A percentile compares a stretch with the other conserved stretches of the same genome.
These are phyloP conservation scores for Pseudochirops corinnae DNA, from an alignment of 2,797 vertebrate species.

Conservation along the genomic window DNA sequence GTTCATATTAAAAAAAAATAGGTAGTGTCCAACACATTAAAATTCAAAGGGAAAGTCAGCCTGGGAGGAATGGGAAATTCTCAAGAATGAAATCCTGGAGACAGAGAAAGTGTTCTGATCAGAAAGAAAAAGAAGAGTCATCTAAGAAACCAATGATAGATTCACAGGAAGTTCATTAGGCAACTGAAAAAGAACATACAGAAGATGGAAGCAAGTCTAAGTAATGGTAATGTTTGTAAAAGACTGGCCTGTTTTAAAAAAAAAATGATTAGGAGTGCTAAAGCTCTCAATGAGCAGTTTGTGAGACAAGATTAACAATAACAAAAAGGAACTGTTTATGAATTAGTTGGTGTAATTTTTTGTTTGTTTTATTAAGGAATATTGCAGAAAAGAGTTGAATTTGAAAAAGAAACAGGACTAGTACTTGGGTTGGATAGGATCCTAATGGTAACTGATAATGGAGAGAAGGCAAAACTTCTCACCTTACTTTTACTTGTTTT, in stretches of 20 bases:
- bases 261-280: background rate
- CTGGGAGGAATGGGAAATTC: background rate
- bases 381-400: background rate
- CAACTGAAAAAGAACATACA: background rate
- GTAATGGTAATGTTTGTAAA: background rate
- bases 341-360: background rate
- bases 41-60: background rate
- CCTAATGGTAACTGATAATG: background rate
- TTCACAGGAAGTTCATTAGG: background rate
- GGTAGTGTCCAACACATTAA: background rate
- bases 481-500: background rate
- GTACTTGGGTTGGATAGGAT: background rate
- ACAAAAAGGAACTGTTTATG: background rate
- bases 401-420: background rate
- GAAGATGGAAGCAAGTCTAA: background rate
- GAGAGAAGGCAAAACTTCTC: background rate
- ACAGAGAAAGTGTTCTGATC: background rate
- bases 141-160: background rate
- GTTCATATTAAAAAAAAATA: background rate
- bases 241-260: background rate
- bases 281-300: background rate
- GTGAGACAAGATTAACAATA: background rate
- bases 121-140: background rate
- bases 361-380: background rate
- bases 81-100: background rate